Base-by-base conservation (phyloP, 2,113 vertebrate genomes). In the Plecturocebus donacophilus region DNA sequence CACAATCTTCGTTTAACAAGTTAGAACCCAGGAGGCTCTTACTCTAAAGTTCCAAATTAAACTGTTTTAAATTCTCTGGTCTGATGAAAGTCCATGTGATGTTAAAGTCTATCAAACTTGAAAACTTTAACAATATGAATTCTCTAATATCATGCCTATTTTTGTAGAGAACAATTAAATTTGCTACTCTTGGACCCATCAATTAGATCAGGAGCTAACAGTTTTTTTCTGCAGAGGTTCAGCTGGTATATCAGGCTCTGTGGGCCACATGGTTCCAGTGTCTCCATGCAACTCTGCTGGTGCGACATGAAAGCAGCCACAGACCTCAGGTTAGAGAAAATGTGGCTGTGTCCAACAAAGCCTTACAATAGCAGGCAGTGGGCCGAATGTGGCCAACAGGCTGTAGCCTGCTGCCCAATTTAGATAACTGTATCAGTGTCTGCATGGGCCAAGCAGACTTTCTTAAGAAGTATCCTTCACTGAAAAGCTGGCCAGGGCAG, bases 1-100 rank as follows among this genome's bases (percentile, higher is more conserved):
- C 20, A 84, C 32, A 94, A 45, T 71, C 42, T 87, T 54, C 47
- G 2, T 61, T n/a, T 54, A 77, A 38, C 32, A 80, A 8, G 54
- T 2, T 45, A 52, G 16, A 52, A 52, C 8, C 32, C 35, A 90
- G 14, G 3, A 19, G 30, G n/a, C 58, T 76, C 54, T 75, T 47
- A 75, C 16, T 64, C 56, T 94, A 30, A 92, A 71, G 12, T 89
- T 88, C 80, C 40, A 84, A 58, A 95, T 81, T n/a, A 87, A 96
- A 58, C 56, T 11, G 21, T 77, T 81, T 81, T 76, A n/a, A 92
- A 87, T 73, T 68, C 40, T 66, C 68, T 45, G 64, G 32, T 76
- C 42, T 94, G 30, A 70, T 35, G 40, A 75, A 40, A 75, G 7
- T 30, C 8, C n/a, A 27, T 6, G 2, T 25, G 38, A 19, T 77